phyloP scores from a whole-genome alignment of 2,888 invertebrate genomes.

The Torymus auratus region DNA sequence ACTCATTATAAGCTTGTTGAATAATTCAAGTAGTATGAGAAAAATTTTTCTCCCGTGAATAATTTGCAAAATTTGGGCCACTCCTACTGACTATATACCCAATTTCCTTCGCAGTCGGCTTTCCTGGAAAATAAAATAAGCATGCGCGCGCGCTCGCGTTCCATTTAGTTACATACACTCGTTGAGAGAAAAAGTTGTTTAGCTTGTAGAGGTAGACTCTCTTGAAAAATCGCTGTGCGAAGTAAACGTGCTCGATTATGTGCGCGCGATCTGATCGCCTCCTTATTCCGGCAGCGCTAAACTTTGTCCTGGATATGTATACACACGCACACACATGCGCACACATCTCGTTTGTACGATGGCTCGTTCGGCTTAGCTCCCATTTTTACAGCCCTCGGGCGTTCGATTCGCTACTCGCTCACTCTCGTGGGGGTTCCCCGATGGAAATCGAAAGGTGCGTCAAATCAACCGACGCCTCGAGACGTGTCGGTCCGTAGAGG shows the following conservation, averaged over 20 bases:
- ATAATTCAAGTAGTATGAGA: no score
- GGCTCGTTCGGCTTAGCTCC: not conserved
- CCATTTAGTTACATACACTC: no score
- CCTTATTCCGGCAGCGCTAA: not conserved
- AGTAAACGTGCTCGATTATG: conserved; percentile 22
- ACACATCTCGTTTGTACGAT: not conserved
- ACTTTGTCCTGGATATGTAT: conserved; percentile 4
- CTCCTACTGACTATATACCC: no score
- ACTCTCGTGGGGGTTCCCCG: not conserved
- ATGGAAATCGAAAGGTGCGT: conserved; percentile 33
- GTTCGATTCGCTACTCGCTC: conserved; percentile 1
- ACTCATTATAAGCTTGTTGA: no score
- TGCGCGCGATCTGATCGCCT: conserved; percentile 24
- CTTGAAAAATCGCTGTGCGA: not conserved
- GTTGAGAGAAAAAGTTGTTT: not conserved
- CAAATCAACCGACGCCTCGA: conserved; percentile 10
- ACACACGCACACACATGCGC: not conserved
- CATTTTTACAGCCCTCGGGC: not conserved
- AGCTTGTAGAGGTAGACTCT: not conserved
- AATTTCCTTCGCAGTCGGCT: no score
- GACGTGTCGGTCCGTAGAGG: not conserved
- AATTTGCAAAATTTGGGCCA: no score
- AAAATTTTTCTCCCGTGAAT: no score
- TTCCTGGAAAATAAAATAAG: no score
- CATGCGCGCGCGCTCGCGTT: no score